Evolutionary conservation across 1,140 invertebrate species (phyloP).

Genomic region (Drosophila carrolli): DNA sequence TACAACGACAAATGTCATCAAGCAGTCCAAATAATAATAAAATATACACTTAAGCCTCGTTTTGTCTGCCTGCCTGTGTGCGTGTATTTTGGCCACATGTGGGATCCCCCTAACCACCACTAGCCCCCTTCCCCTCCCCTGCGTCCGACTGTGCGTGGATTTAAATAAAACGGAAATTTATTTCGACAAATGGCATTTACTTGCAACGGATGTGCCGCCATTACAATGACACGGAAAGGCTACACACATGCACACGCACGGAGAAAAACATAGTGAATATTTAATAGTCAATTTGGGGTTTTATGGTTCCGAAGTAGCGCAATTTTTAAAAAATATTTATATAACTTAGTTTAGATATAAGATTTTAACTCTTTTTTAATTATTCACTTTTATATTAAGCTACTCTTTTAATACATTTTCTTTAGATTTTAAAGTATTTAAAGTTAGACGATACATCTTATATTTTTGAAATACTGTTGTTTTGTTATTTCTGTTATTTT

Average conservation of each 20-base stretch:
- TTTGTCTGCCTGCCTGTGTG: constrained; percentile 53
- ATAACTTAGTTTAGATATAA: too few species aligned
- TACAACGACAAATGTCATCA: constrained; percentile 81
- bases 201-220: constrained; percentile 81
- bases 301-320: too few species aligned
- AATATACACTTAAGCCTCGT: constrained; percentile 82
- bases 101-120: constrained; percentile 15
- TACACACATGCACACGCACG: constrained; percentile 40
- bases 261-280: not conserved
- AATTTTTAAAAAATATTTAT: too few species aligned
- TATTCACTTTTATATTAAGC: too few species aligned
- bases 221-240: constrained; percentile 78
- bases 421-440: too few species aligned
- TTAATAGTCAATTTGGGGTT: not conserved
- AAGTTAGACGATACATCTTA: too few species aligned
- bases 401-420: too few species aligned
- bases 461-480: too few species aligned
- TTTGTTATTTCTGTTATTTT: too few species aligned
- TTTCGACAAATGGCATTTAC: constrained; percentile 83
- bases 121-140: not conserved
- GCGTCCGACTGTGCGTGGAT: constrained; percentile 63
- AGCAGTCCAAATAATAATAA: constrained; percentile 82
- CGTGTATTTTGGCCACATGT: constrained; percentile 38
- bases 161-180: constrained; percentile 84
- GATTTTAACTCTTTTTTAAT: too few species aligned